phyloP scores from a whole-genome alignment of 1,140 invertebrate genomes.

The Adelges cooleyi region DNA sequence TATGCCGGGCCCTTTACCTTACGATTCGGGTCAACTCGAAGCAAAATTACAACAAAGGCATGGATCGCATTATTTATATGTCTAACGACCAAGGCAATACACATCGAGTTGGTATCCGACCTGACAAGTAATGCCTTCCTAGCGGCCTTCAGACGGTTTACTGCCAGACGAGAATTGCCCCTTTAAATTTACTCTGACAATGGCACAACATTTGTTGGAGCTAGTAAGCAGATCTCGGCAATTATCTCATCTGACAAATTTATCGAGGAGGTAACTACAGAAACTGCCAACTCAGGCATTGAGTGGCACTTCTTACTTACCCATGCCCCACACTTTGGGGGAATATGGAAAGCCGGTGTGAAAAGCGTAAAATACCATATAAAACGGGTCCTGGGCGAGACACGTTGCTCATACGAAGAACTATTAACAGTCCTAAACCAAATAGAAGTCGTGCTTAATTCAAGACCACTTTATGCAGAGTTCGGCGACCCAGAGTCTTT shows the following conservation, averaged over 20 bases:
- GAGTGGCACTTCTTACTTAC: conserved; percentile 34
- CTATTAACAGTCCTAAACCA: conserved; percentile 32
- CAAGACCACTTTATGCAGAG: conserved; percentile 28
- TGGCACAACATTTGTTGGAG: conserved; percentile 34
- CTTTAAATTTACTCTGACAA: conserved; percentile 34
- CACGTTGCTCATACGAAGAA: conserved; percentile 35
- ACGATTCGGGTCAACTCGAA: too few relatives aligned
- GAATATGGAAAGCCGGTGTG: conserved; percentile 37
- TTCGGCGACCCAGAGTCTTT: neutral
- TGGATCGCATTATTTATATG: conserved; percentile 32
- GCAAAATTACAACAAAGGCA: too few relatives aligned
- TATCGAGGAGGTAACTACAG: neutral
- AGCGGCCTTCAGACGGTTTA: conserved; percentile 33
- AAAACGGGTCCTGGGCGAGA: conserved; percentile 32
- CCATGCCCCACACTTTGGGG: conserved; percentile 35
- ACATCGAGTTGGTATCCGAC: conserved; percentile 34
- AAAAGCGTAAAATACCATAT: conserved; percentile 37
- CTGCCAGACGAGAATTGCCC: conserved; percentile 29
- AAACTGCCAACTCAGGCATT: neutral
- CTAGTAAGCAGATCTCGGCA: neutral
- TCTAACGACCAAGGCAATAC: conserved; percentile 33
- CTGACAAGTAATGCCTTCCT: conserved; percentile 33
- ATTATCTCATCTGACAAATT: neutral
- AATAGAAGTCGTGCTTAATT: conserved; percentile 35
- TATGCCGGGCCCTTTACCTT: neutral